Base-by-base conservation (phyloP, 2,113 vertebrate genomes). In the Orcinus orca region DNA sequence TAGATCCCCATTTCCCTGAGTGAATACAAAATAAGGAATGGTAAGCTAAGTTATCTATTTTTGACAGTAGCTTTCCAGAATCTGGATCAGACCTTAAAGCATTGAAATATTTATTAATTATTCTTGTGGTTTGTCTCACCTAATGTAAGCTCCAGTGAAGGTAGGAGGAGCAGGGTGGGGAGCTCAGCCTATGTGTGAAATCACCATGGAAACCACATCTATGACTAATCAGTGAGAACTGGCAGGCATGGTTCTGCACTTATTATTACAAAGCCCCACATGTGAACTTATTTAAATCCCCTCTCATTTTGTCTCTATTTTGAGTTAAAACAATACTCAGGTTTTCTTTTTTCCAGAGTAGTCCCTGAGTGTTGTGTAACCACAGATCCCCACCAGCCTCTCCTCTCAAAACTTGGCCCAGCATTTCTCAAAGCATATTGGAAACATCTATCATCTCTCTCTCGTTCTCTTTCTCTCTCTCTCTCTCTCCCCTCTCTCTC, bases 201-300 rank as follows among this genome's bases (percentile, higher is more conserved):
- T 92, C 68, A 62, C 67, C 93, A 63, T 63, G 58, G 80, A 95
- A 90, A 97, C 55, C 79, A 53, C 38, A 76, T 62, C 65, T 68
- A 36, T 63, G 79, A 44, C 76, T 73, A 96, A 82, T 95, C 70
- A 76, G 53, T 58, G 31, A 71, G n/a, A 88, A 83, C 14, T 73
- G 50, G 23, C 44, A 89, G 63, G 14, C 85, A 89, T 26, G 41
- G 70, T 62, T 79, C 70, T 92, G 70, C 53, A 95, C 44, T 92
- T 63, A 65, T 71, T 88, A 68, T 92, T 55, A 63, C 36, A 88
- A 95, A 89, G 41, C 63, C 71, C 80, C 38, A 85, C n/a, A 21
- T 73, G 71, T 95, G 36, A 90, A 90, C 50, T 89, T 88, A 60
- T 60, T 97, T 92, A 89, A 84, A 88, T 84, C 31, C 58, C 68